Evolutionary conservation across 2,113 vertebrate species (phyloP).

Genomic region (Ciconia stormi): DNA sequence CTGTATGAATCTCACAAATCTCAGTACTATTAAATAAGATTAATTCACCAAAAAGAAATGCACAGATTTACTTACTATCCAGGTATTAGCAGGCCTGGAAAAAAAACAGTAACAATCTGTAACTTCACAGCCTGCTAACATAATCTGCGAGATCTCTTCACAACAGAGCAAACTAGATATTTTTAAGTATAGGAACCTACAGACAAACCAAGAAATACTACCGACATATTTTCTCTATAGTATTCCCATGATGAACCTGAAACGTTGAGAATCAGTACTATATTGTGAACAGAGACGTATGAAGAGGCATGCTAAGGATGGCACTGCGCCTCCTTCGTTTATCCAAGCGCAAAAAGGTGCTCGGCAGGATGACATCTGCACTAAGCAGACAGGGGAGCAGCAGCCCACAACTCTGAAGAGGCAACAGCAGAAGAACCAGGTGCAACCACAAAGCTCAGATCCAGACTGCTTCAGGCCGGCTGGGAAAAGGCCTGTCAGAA

Average conservation of each 20-base stretch:
- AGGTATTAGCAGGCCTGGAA: not conserved
- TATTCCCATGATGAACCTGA: not conserved
- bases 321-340: not conserved
- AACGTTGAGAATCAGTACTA: accelerated
- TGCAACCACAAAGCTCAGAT: not conserved
- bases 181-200: not conserved
- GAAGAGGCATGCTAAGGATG: accelerated
- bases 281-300: not conserved
- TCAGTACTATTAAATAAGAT: not conserved
- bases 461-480: not conserved
- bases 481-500: not conserved
- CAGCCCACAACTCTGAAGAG: not conserved
- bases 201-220: not conserved
- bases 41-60: not conserved
- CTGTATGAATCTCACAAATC: not conserved
- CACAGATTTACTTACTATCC: not conserved
- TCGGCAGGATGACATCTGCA: not conserved
- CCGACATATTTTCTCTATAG: not conserved
- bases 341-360: not conserved
- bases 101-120: not conserved
- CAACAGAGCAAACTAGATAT: not conserved
- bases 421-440: not conserved
- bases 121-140: not conserved
- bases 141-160: not conserved
- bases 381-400: not conserved